A percentile compares a stretch with the other conserved stretches of the same genome.
These are phyloP conservation scores for Aurelia sp. DNA, from an alignment of 30 jellyfish, hydroid and myxozoan species.

Conservation along the genomic window DNA sequence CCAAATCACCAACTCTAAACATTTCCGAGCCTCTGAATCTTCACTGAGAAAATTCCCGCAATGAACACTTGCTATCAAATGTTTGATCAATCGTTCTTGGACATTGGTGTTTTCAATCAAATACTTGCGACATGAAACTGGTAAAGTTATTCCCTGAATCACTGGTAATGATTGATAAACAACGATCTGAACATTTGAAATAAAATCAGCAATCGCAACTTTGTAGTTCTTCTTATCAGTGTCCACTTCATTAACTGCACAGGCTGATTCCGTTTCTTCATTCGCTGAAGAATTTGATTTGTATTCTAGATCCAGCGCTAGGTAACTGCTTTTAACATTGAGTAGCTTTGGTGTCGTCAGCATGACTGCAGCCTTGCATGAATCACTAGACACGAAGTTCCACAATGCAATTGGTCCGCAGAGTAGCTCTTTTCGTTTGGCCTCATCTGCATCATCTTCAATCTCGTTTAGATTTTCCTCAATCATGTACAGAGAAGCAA, in stretches of 20 bases:
- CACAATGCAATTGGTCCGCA: slow-evolving; percentile 81
- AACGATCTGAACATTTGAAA: slow-evolving; percentile 47
- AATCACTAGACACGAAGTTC: slow-evolving; percentile 9
- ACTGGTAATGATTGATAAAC: slow-evolving; percentile 50
- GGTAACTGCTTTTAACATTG: slow-evolving; percentile 51
- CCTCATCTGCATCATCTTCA: slow-evolving; percentile 35
- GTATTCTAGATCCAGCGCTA: slow-evolving; percentile 68
- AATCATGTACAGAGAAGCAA: slow-evolving; percentile 46
- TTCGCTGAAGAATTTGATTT: background rate
- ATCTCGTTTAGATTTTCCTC: background rate
- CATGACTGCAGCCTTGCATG: slow-evolving; percentile 51
- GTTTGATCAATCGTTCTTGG: slow-evolving; percentile 10
- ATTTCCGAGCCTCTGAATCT: slow-evolving; percentile 51
- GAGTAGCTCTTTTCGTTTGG: slow-evolving; percentile 27
- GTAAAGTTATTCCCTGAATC: slow-evolving; percentile 8
- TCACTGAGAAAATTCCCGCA: slow-evolving; percentile 42
- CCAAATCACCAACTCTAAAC: slow-evolving; percentile 56
- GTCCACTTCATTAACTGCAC: slow-evolving; percentile 1
- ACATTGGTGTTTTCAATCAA: slow-evolving; percentile 39
- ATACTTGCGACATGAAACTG: slow-evolving; percentile 47
- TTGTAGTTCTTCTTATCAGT: background rate
- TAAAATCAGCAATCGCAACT: slow-evolving; percentile 53
- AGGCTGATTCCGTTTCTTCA: background rate
- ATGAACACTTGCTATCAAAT: slow-evolving; percentile 6
- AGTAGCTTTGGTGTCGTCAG: slow-evolving; percentile 74